A percentile compares a stretch with the other conserved stretches of the same genome.
Conservation (phyloP, 2,797 vertebrate genomes). For the Eutrigla gurnardus region DNA sequence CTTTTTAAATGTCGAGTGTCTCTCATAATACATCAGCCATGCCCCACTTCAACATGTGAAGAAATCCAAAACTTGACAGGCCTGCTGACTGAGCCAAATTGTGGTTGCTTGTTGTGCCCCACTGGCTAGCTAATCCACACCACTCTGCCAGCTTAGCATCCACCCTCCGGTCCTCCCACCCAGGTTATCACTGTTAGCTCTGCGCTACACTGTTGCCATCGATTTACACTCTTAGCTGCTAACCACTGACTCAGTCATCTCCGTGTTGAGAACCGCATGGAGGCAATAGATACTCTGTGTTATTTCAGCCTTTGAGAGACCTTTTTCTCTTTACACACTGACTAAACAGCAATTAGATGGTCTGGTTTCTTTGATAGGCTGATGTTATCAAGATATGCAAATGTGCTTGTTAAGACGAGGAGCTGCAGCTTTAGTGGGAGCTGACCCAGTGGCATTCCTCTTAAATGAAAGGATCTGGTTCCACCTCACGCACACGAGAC, state of each 20-base stretch:
- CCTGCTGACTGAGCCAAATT: no score
- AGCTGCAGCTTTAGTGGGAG: not conserved
- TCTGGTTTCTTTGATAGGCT: slow-evolving; percentile 3
- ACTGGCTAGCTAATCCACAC: no score
- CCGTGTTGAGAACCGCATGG: not conserved
- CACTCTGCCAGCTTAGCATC: no score
- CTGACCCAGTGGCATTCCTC: slow-evolving; percentile 14
- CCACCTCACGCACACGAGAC: slow-evolving; percentile 16
- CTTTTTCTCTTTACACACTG: not conserved
- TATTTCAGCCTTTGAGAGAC: not conserved
- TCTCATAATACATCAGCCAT: not conserved
- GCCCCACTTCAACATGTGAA: no score
- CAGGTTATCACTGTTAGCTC: no score
- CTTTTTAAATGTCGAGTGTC: not conserved
- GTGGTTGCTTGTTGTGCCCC: no score
- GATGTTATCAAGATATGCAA: slow-evolving; percentile 29
- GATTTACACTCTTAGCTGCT: no score
- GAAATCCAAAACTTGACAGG: no score
- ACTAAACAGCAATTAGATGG: slow-evolving; percentile 19
- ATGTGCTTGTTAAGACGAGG: slow-evolving; percentile 37
- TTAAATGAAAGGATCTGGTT: slow-evolving; percentile 38
- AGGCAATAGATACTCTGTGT: not conserved
- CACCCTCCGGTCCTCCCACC: no score
- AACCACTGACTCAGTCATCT: not conserved
- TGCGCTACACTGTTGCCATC: no score